Evolutionary conservation across 2,797 vertebrate genomes (phyloP), one percentile per base, ranked within the genome.

Genomic region (Varecia variegata): DNA sequence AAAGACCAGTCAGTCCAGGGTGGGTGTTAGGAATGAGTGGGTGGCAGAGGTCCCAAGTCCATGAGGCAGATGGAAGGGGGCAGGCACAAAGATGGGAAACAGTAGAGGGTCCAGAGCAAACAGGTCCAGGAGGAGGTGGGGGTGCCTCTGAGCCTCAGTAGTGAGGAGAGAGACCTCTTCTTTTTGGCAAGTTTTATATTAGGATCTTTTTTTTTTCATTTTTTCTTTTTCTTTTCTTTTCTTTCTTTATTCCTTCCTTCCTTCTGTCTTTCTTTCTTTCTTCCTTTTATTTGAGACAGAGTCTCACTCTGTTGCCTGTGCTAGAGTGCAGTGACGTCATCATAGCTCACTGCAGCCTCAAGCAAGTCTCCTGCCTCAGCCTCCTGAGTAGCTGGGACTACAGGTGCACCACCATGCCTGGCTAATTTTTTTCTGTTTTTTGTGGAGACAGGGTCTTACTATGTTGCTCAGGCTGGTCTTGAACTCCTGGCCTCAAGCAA

Each of bases 111-210:
- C 17, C n/a, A 45, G 17, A 62, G n/a, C 25, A 35, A 12, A 25
- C 14, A 68, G n/a, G 45, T 50, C 27, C 15, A 1, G 9, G 47
- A 30, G 27, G 77, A 40, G 25, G 54, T 8, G 35, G 56, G 30
- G 10, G 11, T 88, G 47, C 20, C 25, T 40, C 58, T 85, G 25
- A 88, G 14, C 43, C 60, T 65, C 50, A 73, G 56, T n/a, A 38
- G 43, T 88, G 43, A 90, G 30, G 52, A 56, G 25, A 14, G 82
- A 73, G 32, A n/a, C n/a, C n/a, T 83, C 58, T 76, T 89, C 45
- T 60, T 92, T 93, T 43, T 60, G 87, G 14, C 47, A 67, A 93
- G 67, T 71, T 95, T 92, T 86, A 38, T n/a, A 35, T 84, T 83
- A 70, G 32, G 56, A 76, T 89, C 8, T 87, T 32, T 65, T 65